These are phyloP conservation scores for Frieseomelitta varia DNA, from an alignment of 1,140 invertebrate species.

Conservation along the genomic window DNA sequence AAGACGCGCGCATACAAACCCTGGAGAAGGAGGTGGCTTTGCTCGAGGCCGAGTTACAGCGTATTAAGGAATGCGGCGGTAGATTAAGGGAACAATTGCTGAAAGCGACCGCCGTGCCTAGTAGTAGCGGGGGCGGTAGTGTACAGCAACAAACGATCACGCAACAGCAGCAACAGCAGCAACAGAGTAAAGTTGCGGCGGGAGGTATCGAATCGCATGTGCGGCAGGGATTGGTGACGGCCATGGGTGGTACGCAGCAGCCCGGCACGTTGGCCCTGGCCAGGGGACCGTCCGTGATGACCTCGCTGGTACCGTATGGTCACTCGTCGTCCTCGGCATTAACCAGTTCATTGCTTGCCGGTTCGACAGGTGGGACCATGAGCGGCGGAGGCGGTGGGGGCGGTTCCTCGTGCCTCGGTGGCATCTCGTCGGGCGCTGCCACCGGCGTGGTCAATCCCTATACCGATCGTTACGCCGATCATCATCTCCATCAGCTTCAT, in stretches of 20 bases:
- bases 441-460: conserved; percentile 79
- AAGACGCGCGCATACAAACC: conserved; percentile 92
- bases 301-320: conserved; percentile 72
- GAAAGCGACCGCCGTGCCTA: conserved; percentile 75
- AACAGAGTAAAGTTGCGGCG: conserved; percentile 31
- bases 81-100: conserved; percentile 76
- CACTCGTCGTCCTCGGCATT: conserved; percentile 66
- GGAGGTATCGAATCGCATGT: conserved; percentile 65
- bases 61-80: conserved; percentile 83
- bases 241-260: conserved; percentile 62
- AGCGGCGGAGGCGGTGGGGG: conserved; percentile 49
- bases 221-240: conserved; percentile 49
- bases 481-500: conserved; percentile 66
- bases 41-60: conserved; percentile 87
- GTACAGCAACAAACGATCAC: conserved; percentile 50
- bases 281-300: conserved; percentile 71
- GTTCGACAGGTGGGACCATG: conserved; percentile 72
- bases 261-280: conserved; percentile 65
- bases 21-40: conserved; percentile 91
- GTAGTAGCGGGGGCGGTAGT: conserved; percentile 32
- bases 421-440: conserved; percentile 79
- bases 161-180: conserved; percentile 34
- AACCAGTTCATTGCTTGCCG: conserved; percentile 75
- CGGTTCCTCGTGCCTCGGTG: conserved; percentile 75
- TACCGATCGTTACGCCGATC: conserved; percentile 73